Percentiles rank a stretch among this genome's conserved stretches.
Conservation (phyloP, 2,888 invertebrate species). For the Philopedon plagiatum region DNA sequence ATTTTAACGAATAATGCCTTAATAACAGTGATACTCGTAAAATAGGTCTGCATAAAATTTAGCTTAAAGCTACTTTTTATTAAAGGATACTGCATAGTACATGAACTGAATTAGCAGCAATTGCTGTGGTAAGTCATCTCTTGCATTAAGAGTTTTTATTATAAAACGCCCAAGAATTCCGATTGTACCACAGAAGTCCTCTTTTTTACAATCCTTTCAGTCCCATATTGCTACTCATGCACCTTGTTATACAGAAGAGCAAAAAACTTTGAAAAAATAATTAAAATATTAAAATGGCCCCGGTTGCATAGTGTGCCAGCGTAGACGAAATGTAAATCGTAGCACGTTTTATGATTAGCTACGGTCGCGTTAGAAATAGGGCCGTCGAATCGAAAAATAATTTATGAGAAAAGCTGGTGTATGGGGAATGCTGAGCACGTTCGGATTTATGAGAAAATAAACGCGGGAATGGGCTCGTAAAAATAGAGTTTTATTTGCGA, state of each 20-base stretch:
- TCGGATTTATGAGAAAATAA: constrained; percentile 47
- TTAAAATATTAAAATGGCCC: constrained; percentile 34
- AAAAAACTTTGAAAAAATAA: constrained; percentile 18
- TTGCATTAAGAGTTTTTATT: neutral
- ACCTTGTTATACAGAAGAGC: constrained; percentile 2
- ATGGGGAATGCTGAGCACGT: constrained; percentile 33
- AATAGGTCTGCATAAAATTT: too few relatives aligned
- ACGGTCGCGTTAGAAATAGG: constrained; percentile 49
- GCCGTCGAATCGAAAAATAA: constrained; percentile 51
- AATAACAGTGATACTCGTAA: too few relatives aligned
- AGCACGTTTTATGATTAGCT: constrained; percentile 51
- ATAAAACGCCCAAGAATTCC: constrained; percentile 5
- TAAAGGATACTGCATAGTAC: too few relatives aligned
- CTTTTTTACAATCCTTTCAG: constrained; percentile 1
- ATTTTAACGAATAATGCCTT: too few relatives aligned
- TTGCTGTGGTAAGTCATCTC: neutral
- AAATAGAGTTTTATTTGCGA: constrained; percentile 45
- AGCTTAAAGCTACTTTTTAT: too few relatives aligned
- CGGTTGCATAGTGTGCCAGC: constrained; percentile 1
- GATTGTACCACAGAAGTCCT: constrained; percentile 1
- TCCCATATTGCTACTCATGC: constrained; percentile 14
- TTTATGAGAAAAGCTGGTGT: constrained; percentile 46
- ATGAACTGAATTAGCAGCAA: too few relatives aligned
- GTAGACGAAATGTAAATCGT: constrained; percentile 43
- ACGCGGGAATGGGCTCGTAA: constrained; percentile 47